Evolutionary conservation across 2,797 vertebrate species (phyloP).

Genomic region (Sternotherus odoratus): DNA sequence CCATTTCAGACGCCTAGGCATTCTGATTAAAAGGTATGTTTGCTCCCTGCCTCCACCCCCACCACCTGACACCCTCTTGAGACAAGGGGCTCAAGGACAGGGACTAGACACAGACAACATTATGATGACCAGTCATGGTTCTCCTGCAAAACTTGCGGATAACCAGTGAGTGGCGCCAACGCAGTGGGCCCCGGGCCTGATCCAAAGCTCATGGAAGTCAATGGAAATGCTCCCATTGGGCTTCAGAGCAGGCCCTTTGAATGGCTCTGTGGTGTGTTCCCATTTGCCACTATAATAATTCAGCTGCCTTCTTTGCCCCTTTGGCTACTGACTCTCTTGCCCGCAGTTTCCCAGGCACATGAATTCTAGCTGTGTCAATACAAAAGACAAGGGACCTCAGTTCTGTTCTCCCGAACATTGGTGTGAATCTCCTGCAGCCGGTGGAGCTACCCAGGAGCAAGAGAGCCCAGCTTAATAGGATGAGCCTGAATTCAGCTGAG

Average conservation of each 20-base stretch:
- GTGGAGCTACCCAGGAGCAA: neutral
- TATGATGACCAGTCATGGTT: neutral
- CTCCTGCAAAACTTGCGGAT: neutral
- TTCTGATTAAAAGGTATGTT: neutral
- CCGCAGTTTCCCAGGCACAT: neutral
- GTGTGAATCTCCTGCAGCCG: neutral
- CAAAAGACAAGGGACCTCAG: neutral
- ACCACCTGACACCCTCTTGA: neutral
- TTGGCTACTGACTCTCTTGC: neutral
- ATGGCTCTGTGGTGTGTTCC: neutral
- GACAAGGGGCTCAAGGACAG: neutral
- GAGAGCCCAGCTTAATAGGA: neutral
- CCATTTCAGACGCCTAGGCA: neutral
- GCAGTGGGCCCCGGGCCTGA: neutral
- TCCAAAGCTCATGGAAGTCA: neutral
- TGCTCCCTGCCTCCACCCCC: neutral
- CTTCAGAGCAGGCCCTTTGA: neutral
- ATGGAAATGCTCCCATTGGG: neutral
- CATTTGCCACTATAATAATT: fast-evolving
- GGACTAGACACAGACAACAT: neutral
- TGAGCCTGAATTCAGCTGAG: neutral
- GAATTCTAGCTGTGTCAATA: neutral
- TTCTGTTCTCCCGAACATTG: neutral
- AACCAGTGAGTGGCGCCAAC: neutral
- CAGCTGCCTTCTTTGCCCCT: neutral